phyloP scores from a whole-genome alignment of 2,113 vertebrate species.

The Clarias macrocephalus region DNA sequence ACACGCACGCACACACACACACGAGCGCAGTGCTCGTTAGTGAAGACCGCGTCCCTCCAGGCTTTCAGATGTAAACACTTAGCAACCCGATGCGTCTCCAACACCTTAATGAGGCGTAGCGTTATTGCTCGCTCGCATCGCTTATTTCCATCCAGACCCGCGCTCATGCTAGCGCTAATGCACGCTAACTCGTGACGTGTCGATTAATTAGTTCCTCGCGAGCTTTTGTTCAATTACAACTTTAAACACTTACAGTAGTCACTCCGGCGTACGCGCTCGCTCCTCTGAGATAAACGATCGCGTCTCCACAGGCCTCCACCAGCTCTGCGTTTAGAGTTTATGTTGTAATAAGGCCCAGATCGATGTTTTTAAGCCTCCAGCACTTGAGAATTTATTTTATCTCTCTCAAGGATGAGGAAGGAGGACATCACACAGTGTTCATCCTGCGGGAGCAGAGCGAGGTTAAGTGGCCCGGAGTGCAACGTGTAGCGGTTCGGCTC shows the following conservation, averaged over 20 bases:
- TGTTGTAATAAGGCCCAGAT: background rate
- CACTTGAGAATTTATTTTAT: background rate
- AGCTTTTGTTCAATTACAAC: background rate
- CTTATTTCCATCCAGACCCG: background rate
- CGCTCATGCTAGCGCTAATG: background rate
- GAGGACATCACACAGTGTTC: background rate
- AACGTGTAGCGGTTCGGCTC: background rate
- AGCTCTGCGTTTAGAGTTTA: background rate
- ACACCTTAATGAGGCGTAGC: conserved; percentile 31
- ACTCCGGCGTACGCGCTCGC: no score
- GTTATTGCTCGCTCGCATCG: background rate
- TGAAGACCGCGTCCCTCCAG: background rate
- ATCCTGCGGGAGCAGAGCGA: background rate
- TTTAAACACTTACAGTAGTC: background rate
- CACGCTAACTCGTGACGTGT: background rate
- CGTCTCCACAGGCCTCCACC: background rate
- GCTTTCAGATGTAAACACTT: conserved; percentile 1
- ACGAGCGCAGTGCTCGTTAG: background rate
- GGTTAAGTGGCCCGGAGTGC: background rate
- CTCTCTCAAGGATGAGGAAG: background rate
- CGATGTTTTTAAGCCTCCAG: background rate
- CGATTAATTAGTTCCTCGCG: background rate
- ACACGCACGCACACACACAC: background rate
- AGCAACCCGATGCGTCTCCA: background rate
- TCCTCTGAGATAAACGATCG: background rate